Percentiles rank a stretch among this genome's conserved stretches.
Evolutionary conservation across 1,140 invertebrate species (phyloP).

Genomic region (Leptonema lineaticorne): DNA sequence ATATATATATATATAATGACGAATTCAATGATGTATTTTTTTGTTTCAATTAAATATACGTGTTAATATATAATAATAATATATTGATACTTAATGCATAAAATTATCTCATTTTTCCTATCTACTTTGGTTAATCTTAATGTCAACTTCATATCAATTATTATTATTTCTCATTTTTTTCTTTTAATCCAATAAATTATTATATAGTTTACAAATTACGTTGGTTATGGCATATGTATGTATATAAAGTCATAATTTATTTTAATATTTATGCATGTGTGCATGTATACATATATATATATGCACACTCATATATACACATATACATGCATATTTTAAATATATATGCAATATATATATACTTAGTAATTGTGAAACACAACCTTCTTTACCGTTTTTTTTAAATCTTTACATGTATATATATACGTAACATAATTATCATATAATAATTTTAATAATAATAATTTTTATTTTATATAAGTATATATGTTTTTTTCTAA

Average conservation of each 20-base stretch:
- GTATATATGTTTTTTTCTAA: constrained; percentile 8
- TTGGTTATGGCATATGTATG: constrained; percentile 31
- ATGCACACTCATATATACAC: background rate
- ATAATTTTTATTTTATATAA: constrained; percentile 8
- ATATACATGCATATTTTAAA: background rate
- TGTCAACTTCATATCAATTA: no score
- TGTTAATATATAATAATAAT: background rate
- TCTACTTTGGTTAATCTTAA: constrained; percentile 29
- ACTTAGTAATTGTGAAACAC: constrained; percentile 36
- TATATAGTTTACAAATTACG: constrained; percentile 19
- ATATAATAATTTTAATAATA: constrained; percentile 12
- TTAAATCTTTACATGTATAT: constrained; percentile 16
- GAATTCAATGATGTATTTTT: no score
- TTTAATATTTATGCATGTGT: constrained; percentile 5
- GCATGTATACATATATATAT: constrained; percentile 3
- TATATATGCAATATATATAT: constrained; percentile 20
- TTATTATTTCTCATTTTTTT: no score
- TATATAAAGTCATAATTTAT: constrained; percentile 31
- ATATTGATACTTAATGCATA: constrained; percentile 13
- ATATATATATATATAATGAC: background rate
- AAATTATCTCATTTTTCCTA: constrained; percentile 27
- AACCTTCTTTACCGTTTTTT: constrained; percentile 39
- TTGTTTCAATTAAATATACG: no score
- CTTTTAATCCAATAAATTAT: constrained; percentile 13
- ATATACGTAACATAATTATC: constrained; percentile 21